phyloP scores from a whole-genome alignment of 2,113 vertebrate genomes.

The Microtus montanus region DNA sequence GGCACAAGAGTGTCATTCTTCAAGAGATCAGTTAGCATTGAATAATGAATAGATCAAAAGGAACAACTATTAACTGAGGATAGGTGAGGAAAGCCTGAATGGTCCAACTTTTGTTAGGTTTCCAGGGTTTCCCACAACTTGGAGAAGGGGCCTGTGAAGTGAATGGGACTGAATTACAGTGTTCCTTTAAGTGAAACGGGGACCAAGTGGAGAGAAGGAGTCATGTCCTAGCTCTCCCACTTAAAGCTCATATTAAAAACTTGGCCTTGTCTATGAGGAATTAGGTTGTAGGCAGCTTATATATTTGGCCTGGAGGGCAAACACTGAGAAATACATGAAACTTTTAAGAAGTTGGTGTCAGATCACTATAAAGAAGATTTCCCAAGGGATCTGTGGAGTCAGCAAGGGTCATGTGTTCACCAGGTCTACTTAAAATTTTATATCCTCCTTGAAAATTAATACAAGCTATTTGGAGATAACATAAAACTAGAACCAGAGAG shows the following conservation, averaged over 20 bases:
- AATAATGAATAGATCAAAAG: neutral
- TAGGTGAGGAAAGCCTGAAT: neutral
- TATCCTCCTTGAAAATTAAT: conserved; percentile 68
- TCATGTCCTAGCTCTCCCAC: neutral
- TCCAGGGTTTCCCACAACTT: neutral
- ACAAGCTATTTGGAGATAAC: conserved; percentile 53
- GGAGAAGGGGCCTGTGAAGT: neutral
- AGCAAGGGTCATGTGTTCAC: conserved; percentile 56
- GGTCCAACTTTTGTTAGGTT: neutral
- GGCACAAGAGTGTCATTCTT: neutral
- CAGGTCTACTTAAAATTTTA: conserved; percentile 61
- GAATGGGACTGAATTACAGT: neutral
- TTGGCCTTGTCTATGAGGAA: neutral
- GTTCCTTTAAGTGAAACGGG: neutral
- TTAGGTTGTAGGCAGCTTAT: neutral
- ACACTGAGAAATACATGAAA: conserved; percentile 27
- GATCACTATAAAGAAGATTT: conserved; percentile 68
- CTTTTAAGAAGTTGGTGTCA: conserved; percentile 63
- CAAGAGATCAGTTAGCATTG: neutral
- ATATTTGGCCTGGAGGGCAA: conserved; percentile 45
- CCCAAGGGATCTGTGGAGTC: conserved; percentile 55
- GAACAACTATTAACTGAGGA: neutral
- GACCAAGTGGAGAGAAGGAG: conserved; percentile 27
- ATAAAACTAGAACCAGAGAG: conserved; percentile 47
- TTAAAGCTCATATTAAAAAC: conserved; percentile 38